phyloP scores from a whole-genome alignment of 2,113 vertebrate species.

The Hipposideros armiger region DNA sequence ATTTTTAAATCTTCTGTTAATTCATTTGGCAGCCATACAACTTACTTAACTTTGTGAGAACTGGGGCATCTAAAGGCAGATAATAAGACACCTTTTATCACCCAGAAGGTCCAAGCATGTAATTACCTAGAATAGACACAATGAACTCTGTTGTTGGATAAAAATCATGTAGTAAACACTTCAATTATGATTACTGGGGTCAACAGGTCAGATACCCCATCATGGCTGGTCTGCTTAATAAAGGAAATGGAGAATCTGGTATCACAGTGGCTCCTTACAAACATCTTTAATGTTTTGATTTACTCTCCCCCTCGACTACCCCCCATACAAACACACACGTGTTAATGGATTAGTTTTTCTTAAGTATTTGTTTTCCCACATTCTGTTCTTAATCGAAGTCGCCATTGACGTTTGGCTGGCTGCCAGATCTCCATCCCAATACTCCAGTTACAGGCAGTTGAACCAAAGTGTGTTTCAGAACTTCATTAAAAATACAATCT shows the following conservation, averaged over 20 bases:
- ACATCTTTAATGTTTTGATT: neutral
- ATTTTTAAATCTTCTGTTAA: conserved; percentile 52
- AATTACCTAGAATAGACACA: neutral
- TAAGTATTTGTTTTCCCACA: neutral
- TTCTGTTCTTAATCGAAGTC: conserved; percentile 42
- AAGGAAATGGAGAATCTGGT: neutral
- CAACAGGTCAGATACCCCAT: neutral
- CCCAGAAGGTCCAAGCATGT: neutral
- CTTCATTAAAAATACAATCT: conserved; percentile 22
- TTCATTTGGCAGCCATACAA: neutral
- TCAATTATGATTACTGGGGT: neutral
- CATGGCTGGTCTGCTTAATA: neutral
- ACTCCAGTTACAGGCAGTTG: neutral
- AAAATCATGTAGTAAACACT: conserved; percentile 22
- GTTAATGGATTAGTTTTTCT: neutral
- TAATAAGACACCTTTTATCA: conserved; percentile 17
- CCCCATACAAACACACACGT: neutral
- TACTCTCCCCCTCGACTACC: neutral
- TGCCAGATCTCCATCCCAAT: neutral
- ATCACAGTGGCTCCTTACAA: neutral
- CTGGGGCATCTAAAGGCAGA: neutral
- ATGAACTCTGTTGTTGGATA: neutral
- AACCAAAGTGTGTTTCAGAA: neutral
- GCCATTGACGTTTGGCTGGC: neutral
- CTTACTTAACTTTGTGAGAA: conserved; percentile 45